Evolutionary conservation across 2,888 invertebrate genomes (phyloP).

Genomic region (Apeira syringaria): DNA sequence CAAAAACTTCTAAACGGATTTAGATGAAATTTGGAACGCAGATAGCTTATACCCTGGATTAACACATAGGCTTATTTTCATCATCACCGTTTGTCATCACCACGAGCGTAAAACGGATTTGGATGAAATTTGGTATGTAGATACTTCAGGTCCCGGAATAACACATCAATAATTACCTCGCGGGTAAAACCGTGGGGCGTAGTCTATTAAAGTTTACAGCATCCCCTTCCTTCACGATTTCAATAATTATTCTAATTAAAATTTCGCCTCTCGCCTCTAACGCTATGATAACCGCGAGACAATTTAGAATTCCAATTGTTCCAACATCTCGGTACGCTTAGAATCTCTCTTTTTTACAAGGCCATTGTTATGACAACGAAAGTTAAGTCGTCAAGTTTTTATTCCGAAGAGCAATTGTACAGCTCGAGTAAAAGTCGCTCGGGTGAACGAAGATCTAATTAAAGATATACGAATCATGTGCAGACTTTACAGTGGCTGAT

Average conservation of each 20-base stretch:
- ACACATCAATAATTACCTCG: too few species aligned
- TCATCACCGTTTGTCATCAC: too few species aligned
- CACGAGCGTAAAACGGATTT: too few species aligned
- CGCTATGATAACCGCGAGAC: slow-evolving; percentile 11
- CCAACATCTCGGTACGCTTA: slow-evolving; percentile 9
- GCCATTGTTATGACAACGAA: slow-evolving; percentile 30
- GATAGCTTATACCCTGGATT: too few species aligned
- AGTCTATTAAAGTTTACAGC: too few species aligned
- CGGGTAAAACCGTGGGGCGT: too few species aligned
- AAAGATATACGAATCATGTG: slow-evolving; percentile 33
- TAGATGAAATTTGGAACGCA: too few species aligned
- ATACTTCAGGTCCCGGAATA: too few species aligned
- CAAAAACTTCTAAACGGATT: too few species aligned
- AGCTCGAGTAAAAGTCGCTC: slow-evolving; percentile 30
- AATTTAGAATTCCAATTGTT: slow-evolving; percentile 16
- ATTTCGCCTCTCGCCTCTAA: slow-evolving; percentile 12
- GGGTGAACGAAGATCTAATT: slow-evolving; percentile 26
- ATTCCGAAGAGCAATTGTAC: slow-evolving; percentile 28
- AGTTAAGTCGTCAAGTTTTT: slow-evolving; percentile 27
- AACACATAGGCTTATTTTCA: too few species aligned
- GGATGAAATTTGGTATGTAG: too few species aligned
- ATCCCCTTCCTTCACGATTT: slow-evolving; percentile 1
- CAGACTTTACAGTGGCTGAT: slow-evolving; percentile 17
- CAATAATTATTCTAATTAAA: slow-evolving; percentile 21
- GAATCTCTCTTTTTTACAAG: slow-evolving; percentile 25